Evolutionary conservation across 2,797 vertebrate genomes (phyloP), one percentile per base, ranked within the genome.

Genomic region (Corythornis leucogaster): DNA sequence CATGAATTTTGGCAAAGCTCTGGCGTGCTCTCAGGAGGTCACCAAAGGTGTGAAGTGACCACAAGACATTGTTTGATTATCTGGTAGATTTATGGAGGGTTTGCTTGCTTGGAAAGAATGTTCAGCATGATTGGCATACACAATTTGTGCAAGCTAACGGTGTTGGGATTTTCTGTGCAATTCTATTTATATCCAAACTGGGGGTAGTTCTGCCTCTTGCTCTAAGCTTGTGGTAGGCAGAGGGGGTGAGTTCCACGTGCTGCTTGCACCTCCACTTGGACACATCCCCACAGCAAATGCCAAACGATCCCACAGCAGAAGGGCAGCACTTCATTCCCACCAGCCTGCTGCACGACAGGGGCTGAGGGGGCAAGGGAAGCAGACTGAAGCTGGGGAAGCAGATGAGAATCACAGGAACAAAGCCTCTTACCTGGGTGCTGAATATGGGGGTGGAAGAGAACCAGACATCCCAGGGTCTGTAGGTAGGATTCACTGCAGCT

Each of bases 51-150:
- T 94, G 90, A 94, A 94, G 89, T 78, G 74, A 77, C 80, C 26
- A 2, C 83, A 83, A 88, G 53, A 83, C 38, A 42, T 42, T 54
- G 81, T 79, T 96, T 79, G 45, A 88, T 96, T 95, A 91, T 93
- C 86, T 95, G 73, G 58, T 31, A 87, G 93, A 91, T 92, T 95
- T 91, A 95, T 38, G 62, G 90, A 66, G 82, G 76, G 91, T 95
- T 95, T 93, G 55, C 68, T 95, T 53, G 74, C 95, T 86, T 92
- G 95, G 93, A 97, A 96, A 96, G 93, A 96, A 95, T 96, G 87
- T 96, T 93, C 90, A 93, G 87, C 90, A 92, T 92, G 94, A 97
- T 46, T 94, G 93, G 85, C 95, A 80, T 69, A 94, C 33, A 46
- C 59, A 61, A 81, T 93, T 94, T 90, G 85, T 92, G 70, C 83